Base-by-base conservation (phyloP, 2,113 vertebrate genomes). In the Chascanopsetta lugubris region DNA sequence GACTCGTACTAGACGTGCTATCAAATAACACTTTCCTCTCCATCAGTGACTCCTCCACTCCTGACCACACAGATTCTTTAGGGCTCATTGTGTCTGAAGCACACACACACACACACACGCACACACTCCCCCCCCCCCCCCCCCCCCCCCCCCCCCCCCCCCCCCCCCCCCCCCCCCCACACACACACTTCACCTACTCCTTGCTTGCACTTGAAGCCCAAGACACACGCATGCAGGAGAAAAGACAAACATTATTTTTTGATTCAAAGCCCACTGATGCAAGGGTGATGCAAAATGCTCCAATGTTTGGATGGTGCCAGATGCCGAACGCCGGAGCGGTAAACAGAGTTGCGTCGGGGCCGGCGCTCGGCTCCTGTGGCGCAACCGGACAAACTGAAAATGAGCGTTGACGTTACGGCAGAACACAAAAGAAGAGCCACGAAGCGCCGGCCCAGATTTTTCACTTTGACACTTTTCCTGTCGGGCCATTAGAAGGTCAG, bases 241-340 rank as follows among this genome's bases (percentile, higher is more conserved):
- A 49, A 68, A 82, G 71, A 86, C 75, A 82, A 82, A 78, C 61
- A 65, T 62, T 61, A 47, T 64, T 84, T 79, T 81, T 83, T 76
- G 66, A 88, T 81, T 89, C 72, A 86, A 80, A 76, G 68, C 67
- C 67, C 72, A 66, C 57, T 91, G 88, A 91, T 85, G 86, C 88
- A 89, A 90, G 82, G 68, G 75, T 84, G 80, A 73, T 63, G 82
- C 34, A 86, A 88, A 82, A 69, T 22, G 45, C 68, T 74, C 78
- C 80, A 84, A 78, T 22, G 69, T 60, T 72, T 49, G 69, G 59
- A 75, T 57, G 18, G 60, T 63, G 50, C 51, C 75, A 68, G 61
- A 83, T 61, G 55, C 45, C 50, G 62, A n/a, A 68, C 43, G 61
- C 72, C 78, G 80, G 79, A 61, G 77, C 60, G 65, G 69, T 84